Percentiles rank a stretch among this genome's conserved stretches.
Evolutionary conservation across 2,888 invertebrate species (phyloP).

Genomic region (Campoplex nolae): DNA sequence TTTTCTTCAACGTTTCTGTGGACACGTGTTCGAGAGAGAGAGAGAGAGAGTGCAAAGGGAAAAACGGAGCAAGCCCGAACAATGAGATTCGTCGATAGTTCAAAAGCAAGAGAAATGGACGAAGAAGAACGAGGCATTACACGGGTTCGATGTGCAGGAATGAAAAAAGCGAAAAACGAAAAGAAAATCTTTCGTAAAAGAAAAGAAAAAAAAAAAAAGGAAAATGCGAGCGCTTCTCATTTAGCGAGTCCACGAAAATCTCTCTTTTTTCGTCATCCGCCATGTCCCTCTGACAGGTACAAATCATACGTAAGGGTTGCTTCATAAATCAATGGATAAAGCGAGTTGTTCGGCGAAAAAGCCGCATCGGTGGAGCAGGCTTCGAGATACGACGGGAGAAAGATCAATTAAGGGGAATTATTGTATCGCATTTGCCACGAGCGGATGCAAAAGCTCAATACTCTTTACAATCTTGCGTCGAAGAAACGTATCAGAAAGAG

Average conservation of each 20-base stretch:
- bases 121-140: conserved; percentile 26
- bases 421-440: not conserved
- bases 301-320: conserved; percentile 22
- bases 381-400: not conserved
- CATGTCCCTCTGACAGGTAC: conserved; percentile 18
- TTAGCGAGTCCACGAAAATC: conserved; percentile 13
- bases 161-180: conserved; percentile 10
- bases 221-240: conserved; percentile 15
- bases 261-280: not conserved
- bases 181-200: not conserved
- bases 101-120: conserved; percentile 3
- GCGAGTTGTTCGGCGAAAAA: not conserved
- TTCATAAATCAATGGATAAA: conserved; percentile 8
- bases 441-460: not conserved
- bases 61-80: not conserved
- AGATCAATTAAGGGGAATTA: not conserved
- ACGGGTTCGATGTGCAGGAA: not conserved
- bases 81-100: conserved; percentile 6
- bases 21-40: conserved; percentile 1
- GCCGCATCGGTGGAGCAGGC: not conserved
- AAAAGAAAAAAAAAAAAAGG: not conserved
- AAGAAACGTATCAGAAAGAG: not conserved
- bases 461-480: not conserved
- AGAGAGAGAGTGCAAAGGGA: not conserved
- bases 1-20: conserved; percentile 31